A percentile compares a stretch with the other conserved stretches of the same genome.
Conservation (phyloP, 2,113 vertebrate genomes). For the Myodes glareolus region DNA sequence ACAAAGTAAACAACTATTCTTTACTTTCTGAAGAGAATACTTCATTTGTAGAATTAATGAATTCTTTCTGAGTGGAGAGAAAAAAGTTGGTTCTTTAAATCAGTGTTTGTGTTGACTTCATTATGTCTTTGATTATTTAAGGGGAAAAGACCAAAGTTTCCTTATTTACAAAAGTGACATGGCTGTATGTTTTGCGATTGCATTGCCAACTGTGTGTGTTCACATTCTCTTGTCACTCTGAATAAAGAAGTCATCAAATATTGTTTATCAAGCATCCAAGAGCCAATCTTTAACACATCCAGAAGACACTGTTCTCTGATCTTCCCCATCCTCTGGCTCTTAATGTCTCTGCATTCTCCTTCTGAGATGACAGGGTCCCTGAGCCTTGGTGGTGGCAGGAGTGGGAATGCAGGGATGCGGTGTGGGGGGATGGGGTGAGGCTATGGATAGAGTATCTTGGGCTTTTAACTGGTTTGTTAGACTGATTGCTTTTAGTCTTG, state of each 20-base stretch:
- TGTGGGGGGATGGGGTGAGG: too few species aligned
- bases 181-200: not conserved
- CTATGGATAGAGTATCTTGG: not conserved
- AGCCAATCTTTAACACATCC: not conserved
- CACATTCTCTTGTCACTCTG: conserved; percentile 42
- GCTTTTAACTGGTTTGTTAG: not conserved
- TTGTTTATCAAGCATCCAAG: conserved; percentile 29
- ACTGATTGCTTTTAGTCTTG: not conserved
- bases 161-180: conserved; percentile 9
- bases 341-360: not conserved
- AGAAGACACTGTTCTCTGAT: not conserved
- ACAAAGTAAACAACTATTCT: not conserved
- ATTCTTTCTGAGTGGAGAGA: conserved; percentile 12
- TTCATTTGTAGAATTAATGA: conserved; percentile 10
- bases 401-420: too few species aligned
- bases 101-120: conserved; percentile 13
- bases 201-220: not conserved
- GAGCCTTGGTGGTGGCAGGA: not conserved
- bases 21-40: not conserved
- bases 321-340: not conserved
- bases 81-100: conserved; percentile 41
- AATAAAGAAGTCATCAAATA: conserved; percentile 48
- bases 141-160: not conserved
- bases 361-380: too few species aligned
- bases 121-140: conserved; percentile 45